A percentile compares a stretch with the other conserved stretches of the same genome.
Conservation (phyloP, 2,113 vertebrate species). For the Lepus timidus region DNA sequence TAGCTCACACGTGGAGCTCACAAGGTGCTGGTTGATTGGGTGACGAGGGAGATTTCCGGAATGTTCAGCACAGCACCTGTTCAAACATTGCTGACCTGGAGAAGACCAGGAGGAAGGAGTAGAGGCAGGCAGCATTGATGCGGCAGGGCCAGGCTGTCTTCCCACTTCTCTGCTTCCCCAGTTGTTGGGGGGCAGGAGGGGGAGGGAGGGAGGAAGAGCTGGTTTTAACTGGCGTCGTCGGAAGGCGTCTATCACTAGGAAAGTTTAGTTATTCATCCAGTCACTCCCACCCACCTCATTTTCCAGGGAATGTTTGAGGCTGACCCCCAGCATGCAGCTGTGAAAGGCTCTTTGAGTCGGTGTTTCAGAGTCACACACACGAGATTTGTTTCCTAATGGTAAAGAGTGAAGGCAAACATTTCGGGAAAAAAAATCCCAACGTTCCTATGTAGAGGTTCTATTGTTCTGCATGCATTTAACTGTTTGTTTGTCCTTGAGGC, state of each 20-base stretch:
- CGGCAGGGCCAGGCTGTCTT: background rate
- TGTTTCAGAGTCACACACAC: background rate
- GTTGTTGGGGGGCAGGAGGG: background rate
- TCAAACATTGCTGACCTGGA: background rate
- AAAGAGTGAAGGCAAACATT: slow-evolving; percentile 46
- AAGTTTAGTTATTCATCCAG: slow-evolving; percentile 37
- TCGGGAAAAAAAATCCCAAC: background rate
- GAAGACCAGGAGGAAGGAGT: background rate
- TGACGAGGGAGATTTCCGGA: background rate
- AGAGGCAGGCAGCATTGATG: background rate
- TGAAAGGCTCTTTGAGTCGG: slow-evolving; percentile 70
- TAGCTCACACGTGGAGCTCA: background rate
- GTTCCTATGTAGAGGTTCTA: background rate
- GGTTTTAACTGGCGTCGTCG: slow-evolving; percentile 31
- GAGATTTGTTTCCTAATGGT: slow-evolving; percentile 51
- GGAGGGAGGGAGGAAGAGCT: background rate
- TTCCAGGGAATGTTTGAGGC: slow-evolving; percentile 65
- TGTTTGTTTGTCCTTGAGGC: slow-evolving; percentile 40
- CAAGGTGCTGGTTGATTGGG: background rate
- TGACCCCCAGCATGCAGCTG: slow-evolving; percentile 67
- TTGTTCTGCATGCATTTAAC: background rate
- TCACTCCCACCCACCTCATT: slow-evolving; percentile 73
- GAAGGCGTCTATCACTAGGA: slow-evolving; percentile 29
- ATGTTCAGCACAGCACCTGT: background rate
- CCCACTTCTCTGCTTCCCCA: background rate